Evolutionary conservation across 2,888 invertebrate species (phyloP), one percentile per base, ranked within the genome.

Genomic region (Mythimna vitellina): DNA sequence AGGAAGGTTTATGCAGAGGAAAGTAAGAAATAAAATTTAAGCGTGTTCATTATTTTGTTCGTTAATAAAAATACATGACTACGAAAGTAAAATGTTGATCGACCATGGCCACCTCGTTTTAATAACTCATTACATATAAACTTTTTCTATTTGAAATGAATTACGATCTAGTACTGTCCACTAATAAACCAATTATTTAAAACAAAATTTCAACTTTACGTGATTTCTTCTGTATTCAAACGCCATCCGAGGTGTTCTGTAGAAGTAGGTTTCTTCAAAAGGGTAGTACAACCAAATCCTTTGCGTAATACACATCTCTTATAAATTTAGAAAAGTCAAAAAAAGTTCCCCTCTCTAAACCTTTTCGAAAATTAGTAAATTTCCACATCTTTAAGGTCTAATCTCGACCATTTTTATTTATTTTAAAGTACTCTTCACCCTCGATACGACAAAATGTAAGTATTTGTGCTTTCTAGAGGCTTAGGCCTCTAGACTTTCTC

Each of bases 201-300:
- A 70, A 62, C 38, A 32, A 14, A 17, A 46, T 17, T 46, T 5
- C 17, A 5, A 46, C 1, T 46, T 46, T 46, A 17, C 14, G 14
- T 6, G 5, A 46, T 58, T 65, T 60, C 64, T 88, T 89, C 88
- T 74, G 35, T 56, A 74, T 91, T 92, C 79, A 83, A 91, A 90
- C 53, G 0, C 2, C 0, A 79, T 70, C 84, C 77, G 86, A 91
- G 89, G 86, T 88, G 83, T 87, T 91, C 56, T 92, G 85, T 89
- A 89, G 81, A 89, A 83, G 78, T 54, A 49, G 32, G 25, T 76
- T 70, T 20, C 29, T 46, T 2, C 1, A 20, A 10, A 61, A 70
- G 73, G 73, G 86, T 88, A 94, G 92, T 94, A 90, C 90, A 89
- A 85, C 88, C 78, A 93, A 94, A 92, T 93, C 88, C 57, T 86